Evolutionary conservation across 2,888 invertebrate genomes (phyloP).

Genomic region (Rhingia campestris): DNA sequence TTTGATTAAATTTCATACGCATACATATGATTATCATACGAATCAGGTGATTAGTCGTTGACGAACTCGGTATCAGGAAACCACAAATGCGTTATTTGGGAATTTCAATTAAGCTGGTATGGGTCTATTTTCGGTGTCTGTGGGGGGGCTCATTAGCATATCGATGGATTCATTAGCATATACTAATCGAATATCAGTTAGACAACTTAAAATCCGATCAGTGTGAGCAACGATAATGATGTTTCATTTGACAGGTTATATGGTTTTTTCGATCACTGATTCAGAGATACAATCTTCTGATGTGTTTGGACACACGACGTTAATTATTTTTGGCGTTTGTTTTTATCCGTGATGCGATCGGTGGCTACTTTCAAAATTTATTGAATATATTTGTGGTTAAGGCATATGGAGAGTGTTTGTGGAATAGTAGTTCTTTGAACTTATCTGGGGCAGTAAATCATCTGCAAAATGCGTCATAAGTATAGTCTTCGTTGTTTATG

Average conservation of each 20-base stretch:
- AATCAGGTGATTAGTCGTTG: constrained; percentile 1
- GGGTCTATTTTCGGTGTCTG: background rate
- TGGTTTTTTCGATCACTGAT: background rate
- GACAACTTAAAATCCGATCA: constrained; percentile 37
- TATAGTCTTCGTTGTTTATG: background rate
- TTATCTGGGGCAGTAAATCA: no score
- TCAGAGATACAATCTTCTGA: background rate
- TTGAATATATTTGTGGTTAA: constrained; percentile 14
- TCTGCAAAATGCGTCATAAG: no score
- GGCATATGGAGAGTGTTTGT: background rate
- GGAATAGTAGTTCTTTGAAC: background rate
- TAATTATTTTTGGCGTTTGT: constrained; percentile 1
- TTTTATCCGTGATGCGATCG: background rate
- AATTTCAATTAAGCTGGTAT: constrained; percentile 10
- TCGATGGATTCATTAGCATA: constrained; percentile 19
- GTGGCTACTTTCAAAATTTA: constrained; percentile 1
- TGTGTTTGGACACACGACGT: constrained; percentile 13
- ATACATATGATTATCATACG: background rate
- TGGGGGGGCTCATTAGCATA: background rate
- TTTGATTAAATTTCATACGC: background rate
- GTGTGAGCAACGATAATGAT: constrained; percentile 27
- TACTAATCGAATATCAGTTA: constrained; percentile 9
- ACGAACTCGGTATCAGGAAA: constrained; percentile 21
- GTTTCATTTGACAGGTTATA: constrained; percentile 31
- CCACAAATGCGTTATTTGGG: background rate